Evolutionary conservation across 2,113 vertebrate genomes (phyloP), one percentile per base, ranked within the genome.

Genomic region (Silurus meridionalis): DNA sequence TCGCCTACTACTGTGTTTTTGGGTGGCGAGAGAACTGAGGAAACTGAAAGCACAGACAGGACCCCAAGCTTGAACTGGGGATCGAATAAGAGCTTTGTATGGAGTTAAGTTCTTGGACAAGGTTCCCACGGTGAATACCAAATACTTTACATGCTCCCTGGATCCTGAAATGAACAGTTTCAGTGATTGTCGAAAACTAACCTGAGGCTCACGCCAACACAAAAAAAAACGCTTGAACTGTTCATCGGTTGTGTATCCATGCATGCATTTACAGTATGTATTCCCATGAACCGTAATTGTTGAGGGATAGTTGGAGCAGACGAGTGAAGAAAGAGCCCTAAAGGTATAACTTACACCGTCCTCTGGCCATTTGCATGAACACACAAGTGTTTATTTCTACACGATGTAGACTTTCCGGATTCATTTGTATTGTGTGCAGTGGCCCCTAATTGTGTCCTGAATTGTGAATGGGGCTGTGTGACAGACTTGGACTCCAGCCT

Each of bases 391-490:
- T 85, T 66, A 78, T 37, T 66, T 71, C 50, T 46, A 11, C 13
- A 8, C 55, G 25, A 66, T 55, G 52, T 48, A 77, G 60, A n/a
- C 63, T 80, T 85, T 85, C 53, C 3, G 25, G 58, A 85, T 21
- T 48, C 7, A 8, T 67, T 19, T 67, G 60, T 37, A 79, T 53
- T 52, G 83, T 80, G n/a, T 72, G 17, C 28, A 4, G 75, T 85
- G 37, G 13, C 60, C 17, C 37, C 48, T 37, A 19, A 83, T 55
- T 67, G 80, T 83, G 55, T 80, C n/a, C n/a, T 83, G n/a, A 87
- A 87, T 74, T 69, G 69, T 82, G 82, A 87, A 77, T 77, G 69
- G 77, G 52, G 53, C 77, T 37, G 69, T 84, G 77, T 71, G 75
- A 87, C 8, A 78, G 67, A 72, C 66, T 72, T 89, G 58, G 61